These are phyloP conservation scores for Andrena camellia DNA, from an alignment of 2,888 invertebrate species.

Conservation along the genomic window DNA sequence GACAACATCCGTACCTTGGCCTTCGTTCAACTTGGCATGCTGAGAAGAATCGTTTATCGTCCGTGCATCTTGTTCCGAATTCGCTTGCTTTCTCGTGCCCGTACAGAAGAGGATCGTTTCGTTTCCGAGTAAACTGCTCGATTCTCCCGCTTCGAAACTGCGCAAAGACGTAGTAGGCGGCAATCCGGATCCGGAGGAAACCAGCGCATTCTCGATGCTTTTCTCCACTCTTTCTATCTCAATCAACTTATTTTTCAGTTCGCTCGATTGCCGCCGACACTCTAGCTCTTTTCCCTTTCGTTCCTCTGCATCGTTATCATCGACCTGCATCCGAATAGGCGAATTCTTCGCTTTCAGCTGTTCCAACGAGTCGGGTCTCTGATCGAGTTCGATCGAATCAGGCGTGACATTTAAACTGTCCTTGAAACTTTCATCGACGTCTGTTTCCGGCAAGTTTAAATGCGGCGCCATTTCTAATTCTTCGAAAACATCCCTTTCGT, in stretches of 20 bases:
- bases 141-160: background rate
- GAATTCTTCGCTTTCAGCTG: slow-evolving; percentile 29
- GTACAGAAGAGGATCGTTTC: background rate
- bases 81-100: background rate
- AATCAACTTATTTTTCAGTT: slow-evolving; percentile 68
- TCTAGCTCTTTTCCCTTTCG: background rate
- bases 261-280: slow-evolving; percentile 32
- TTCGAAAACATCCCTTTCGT: background rate
- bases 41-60: no score
- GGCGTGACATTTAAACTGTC: slow-evolving; percentile 85
- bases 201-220: slow-evolving; percentile 69
- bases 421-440: slow-evolving; percentile 83
- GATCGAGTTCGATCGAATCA: slow-evolving; percentile 64
- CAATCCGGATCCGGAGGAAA: slow-evolving; percentile 32
- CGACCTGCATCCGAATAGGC: background rate
- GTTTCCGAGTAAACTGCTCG: background rate
- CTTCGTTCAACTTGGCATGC: no score
- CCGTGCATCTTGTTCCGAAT: no score
- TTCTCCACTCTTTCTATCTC: slow-evolving; percentile 73
- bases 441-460: background rate
- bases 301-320: background rate
- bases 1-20: background rate
- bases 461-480: background rate
- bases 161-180: background rate
- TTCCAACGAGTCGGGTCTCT: slow-evolving; percentile 76